These are phyloP conservation scores for Agrotis exclamationis DNA, from an alignment of 2,888 invertebrate genomes.

Conservation along the genomic window DNA sequence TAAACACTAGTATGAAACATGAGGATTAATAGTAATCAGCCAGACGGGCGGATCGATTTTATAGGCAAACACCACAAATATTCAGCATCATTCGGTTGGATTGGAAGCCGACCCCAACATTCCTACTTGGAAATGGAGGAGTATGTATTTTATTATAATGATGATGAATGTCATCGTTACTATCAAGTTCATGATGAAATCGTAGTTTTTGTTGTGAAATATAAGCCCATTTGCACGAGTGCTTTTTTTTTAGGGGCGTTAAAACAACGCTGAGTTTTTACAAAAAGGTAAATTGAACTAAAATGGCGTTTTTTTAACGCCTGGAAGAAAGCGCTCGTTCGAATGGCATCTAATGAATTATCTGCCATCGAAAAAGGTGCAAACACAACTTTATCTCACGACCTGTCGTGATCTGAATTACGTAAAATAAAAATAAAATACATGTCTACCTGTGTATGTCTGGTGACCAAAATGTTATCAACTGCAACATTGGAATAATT, in stretches of 20 bases:
- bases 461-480: conserved; percentile 72
- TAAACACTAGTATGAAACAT: no score
- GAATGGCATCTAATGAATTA: no score
- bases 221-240: no score
- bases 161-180: background rate
- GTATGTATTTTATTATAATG: background rate
- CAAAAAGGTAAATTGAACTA: no score
- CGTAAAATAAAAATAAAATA: background rate
- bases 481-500: conserved; percentile 56
- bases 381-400: background rate
- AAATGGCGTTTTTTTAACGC: no score
- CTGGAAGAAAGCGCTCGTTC: no score
- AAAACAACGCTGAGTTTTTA: no score
- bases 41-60: background rate
- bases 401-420: background rate
- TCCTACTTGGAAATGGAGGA: background rate
- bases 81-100: background rate
- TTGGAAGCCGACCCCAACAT: background rate
- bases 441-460: conserved; percentile 69
- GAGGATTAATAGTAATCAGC: background rate
- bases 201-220: background rate
- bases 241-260: no score
- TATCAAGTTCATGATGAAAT: background rate
- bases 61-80: background rate
- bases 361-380: background rate